Percentiles rank a stretch among this genome's conserved stretches.
Evolutionary conservation across 2,888 invertebrate species (phyloP).

Genomic region (Lydus trimaculatus): DNA sequence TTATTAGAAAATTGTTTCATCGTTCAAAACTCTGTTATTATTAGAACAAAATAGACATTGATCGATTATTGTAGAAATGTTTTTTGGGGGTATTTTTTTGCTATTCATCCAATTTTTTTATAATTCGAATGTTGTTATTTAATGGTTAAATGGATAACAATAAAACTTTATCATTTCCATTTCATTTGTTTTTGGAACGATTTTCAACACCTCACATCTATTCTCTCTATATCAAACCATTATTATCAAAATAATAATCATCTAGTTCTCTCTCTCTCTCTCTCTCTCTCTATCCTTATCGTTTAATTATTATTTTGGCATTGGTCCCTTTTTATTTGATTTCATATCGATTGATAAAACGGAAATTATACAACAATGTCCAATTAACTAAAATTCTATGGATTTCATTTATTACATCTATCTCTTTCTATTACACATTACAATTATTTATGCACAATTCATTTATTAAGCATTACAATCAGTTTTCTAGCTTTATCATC

Average conservation of each 20-base stretch:
- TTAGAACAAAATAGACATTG: no score
- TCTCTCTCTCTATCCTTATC: background rate
- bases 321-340: no score
- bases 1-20: background rate
- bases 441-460: no score
- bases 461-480: no score
- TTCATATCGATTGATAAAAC: no score
- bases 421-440: background rate
- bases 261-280: background rate
- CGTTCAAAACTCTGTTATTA: no score
- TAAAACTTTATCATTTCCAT: slow-evolving; percentile 5
- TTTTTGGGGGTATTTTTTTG: no score
- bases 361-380: background rate
- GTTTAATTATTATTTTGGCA: background rate
- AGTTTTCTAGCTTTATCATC: no score
- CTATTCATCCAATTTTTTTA: background rate
- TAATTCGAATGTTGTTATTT: background rate
- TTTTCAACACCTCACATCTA: background rate
- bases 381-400: background rate
- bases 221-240: no score
- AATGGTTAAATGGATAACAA: background rate
- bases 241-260: background rate
- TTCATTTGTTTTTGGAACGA: background rate
- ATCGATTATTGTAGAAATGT: no score
- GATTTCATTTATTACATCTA: background rate